phyloP scores from a whole-genome alignment of 1,140 invertebrate species.

The Whitmania pigra region DNA sequence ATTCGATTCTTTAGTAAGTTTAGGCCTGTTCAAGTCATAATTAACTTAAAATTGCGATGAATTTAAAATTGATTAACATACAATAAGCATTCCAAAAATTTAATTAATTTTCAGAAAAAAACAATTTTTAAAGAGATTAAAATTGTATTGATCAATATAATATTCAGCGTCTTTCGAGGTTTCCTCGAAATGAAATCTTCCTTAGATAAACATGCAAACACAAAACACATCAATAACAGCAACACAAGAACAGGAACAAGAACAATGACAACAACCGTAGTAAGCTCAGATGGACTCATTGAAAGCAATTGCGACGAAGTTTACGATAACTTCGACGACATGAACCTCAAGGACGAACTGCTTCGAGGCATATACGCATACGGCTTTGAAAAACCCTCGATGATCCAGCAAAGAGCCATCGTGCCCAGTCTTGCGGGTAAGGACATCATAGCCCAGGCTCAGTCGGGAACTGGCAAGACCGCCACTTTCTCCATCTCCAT shows the following conservation, averaged over 20 bases:
- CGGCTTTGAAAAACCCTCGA: slow-evolving; percentile 99
- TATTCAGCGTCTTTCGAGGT: too few species aligned
- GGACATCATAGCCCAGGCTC: slow-evolving; percentile 90
- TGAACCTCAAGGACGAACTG: slow-evolving; percentile 79
- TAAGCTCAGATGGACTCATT: neutral
- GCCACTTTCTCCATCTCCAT: slow-evolving; percentile 95
- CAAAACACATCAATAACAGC: too few species aligned
- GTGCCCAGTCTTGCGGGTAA: slow-evolving; percentile 73
- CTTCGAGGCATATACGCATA: slow-evolving; percentile 96
- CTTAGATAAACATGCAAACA: too few species aligned
- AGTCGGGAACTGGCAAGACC: slow-evolving; percentile 83
- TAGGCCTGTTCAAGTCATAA: too few species aligned
- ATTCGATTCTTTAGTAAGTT: too few species aligned
- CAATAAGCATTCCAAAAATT: too few species aligned
- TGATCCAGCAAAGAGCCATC: slow-evolving; percentile 97
- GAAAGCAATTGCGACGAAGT: slow-evolving; percentile 15
- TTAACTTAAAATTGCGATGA: too few species aligned
- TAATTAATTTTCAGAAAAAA: slow-evolving; percentile 95
- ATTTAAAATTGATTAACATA: too few species aligned
- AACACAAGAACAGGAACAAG: too few species aligned
- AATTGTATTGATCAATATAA: too few species aligned
- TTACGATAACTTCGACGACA: slow-evolving; percentile 58
- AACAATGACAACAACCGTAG: too few species aligned
- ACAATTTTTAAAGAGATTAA: slow-evolving; percentile 31
- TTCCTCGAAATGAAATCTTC: too few species aligned